A percentile compares a stretch with the other conserved stretches of the same genome.
phyloP scores from a whole-genome alignment of 2,888 invertebrate genomes.

The Athalia circularis region DNA sequence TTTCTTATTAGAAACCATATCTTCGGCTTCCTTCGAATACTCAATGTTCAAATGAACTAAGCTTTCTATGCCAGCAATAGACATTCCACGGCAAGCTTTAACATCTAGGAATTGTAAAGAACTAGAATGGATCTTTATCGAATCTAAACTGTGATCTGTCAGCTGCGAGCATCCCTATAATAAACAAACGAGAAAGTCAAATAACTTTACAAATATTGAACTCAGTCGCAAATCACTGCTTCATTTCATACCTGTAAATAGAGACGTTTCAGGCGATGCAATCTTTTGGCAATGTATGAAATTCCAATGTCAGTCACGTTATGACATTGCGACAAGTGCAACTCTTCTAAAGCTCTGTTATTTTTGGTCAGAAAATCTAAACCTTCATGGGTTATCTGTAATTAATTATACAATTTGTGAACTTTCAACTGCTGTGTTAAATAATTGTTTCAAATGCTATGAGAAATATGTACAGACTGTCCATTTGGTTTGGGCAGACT shows the following conservation, averaged over 20 bases:
- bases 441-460: too few relatives aligned
- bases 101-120: conserved; percentile 78
- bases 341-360: conserved; percentile 82
- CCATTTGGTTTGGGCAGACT: too few relatives aligned
- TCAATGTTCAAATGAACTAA: conserved; percentile 57
- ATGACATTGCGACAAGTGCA: conserved; percentile 82
- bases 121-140: conserved; percentile 75
- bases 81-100: conserved; percentile 76
- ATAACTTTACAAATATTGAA: conserved; percentile 21
- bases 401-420: background rate
- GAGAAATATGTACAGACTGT: too few relatives aligned
- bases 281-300: conserved; percentile 72
- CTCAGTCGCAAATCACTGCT: background rate
- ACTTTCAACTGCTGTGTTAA: background rate
- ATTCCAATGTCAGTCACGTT: conserved; percentile 82
- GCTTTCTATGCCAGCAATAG: conserved; percentile 69
- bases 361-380: conserved; percentile 79
- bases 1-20: conserved; percentile 37
- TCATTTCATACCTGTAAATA: conserved; percentile 76
- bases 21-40: conserved; percentile 55
- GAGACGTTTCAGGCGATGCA: conserved; percentile 77
- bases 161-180: conserved; percentile 79
- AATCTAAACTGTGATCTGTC: conserved; percentile 77
- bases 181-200: background rate
- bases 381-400: conserved; percentile 80